Conservation (phyloP, 2,113 vertebrate species). For the Oenanthe melanoleuca region DNA sequence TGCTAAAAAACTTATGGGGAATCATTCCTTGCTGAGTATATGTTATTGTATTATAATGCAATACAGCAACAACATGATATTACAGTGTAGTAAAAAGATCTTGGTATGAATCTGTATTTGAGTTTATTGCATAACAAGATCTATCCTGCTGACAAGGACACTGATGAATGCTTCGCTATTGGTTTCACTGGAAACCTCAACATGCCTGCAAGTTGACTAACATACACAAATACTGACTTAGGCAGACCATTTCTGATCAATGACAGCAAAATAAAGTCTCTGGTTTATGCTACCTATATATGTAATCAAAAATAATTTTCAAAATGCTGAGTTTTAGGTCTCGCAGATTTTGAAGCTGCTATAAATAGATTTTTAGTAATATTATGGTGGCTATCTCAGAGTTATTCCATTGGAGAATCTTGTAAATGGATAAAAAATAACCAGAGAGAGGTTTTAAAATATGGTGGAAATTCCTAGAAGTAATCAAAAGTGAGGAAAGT, state of each 20-base stretch:
- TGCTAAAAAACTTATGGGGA: neutral
- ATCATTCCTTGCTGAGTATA: neutral
- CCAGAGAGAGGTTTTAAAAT: neutral
- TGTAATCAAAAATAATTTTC: neutral
- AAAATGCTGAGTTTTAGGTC: neutral
- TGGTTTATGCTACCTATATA: neutral
- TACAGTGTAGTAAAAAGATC: neutral
- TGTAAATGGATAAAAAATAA: neutral
- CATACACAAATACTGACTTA: neutral
- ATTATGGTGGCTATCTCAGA: neutral
- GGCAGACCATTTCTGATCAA: neutral
- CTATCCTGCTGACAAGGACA: neutral
- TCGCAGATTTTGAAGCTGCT: neutral
- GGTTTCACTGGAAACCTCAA: conserved; percentile 11
- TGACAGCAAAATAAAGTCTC: neutral
- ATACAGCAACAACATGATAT: neutral
- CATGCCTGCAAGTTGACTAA: neutral
- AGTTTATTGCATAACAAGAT: neutral
- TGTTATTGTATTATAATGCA: neutral
- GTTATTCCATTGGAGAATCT: neutral
- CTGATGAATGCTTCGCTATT: neutral
- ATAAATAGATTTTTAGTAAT: neutral
- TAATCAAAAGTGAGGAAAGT: neutral
- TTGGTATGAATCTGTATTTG: neutral
- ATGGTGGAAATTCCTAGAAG: neutral